phyloP scores from a whole-genome alignment of 2,797 vertebrate species.

The Sebastes jordani region DNA sequence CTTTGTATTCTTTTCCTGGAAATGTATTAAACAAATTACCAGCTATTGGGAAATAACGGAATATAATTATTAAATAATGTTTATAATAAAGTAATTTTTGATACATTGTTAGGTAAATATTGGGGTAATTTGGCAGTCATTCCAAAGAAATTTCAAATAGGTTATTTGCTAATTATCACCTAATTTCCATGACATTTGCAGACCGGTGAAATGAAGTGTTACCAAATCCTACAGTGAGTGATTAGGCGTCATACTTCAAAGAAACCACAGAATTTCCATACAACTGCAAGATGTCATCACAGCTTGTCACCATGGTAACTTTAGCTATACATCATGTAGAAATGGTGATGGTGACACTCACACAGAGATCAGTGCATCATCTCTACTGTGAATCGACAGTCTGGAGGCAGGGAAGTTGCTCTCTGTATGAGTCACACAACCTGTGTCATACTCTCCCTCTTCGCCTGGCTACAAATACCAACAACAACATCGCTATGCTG shows the following conservation, averaged over 20 bases:
- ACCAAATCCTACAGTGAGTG: no score
- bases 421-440: conserved; percentile 52
- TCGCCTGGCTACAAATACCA: conserved; percentile 46
- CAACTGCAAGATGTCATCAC: background rate
- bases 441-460: background rate
- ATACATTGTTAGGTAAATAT: no score
- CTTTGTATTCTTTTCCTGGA: no score
- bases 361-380: background rate
- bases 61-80: no score
- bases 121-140: no score
- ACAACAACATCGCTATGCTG: conserved; percentile 32
- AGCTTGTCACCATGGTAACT: conserved; percentile 24
- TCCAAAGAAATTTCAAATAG: no score
- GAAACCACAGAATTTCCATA: background rate
- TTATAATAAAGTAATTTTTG: no score
- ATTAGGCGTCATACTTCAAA: background rate
- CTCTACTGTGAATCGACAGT: background rate
- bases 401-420: background rate
- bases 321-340: background rate
- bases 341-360: background rate
- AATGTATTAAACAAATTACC: no score
- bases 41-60: no score
- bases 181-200: no score
- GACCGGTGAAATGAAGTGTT: no score
- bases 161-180: no score